Percentiles rank a stretch among this genome's conserved stretches.
Conservation (phyloP, 2,888 invertebrate species). For the Thera obeliscata region DNA sequence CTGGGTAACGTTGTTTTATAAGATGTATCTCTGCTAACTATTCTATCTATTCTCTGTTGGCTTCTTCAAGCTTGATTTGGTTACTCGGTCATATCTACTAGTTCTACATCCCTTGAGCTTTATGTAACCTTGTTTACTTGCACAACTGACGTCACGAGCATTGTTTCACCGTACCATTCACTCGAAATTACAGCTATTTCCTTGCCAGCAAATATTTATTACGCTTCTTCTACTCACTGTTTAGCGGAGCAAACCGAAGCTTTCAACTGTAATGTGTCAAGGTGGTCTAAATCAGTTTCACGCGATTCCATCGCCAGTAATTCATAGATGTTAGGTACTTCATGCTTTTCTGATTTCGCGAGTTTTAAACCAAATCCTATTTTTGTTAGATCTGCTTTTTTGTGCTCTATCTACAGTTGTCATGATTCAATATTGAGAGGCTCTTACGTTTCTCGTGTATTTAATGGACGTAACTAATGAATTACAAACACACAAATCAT, state of each 20-base stretch:
- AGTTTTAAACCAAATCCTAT: conserved; percentile 10
- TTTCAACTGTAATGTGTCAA: conserved; percentile 64
- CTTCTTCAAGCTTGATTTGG: neutral
- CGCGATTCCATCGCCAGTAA: conserved; percentile 37
- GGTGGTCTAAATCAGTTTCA: conserved; percentile 63
- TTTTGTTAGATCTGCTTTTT: neutral
- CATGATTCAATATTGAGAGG: neutral
- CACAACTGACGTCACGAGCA: conserved; percentile 17
- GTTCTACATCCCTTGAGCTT: conserved; percentile 1
- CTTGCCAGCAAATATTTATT: conserved; percentile 35
- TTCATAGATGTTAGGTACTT: conserved; percentile 31
- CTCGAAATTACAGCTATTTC: conserved; percentile 25
- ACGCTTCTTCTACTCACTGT: conserved; percentile 28
- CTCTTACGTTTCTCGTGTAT: too few relatives aligned
- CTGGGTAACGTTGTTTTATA: too few relatives aligned
- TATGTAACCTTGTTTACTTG: conserved; percentile 14
- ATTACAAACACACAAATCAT: too few relatives aligned
- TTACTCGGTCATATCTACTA: neutral
- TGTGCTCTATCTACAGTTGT: neutral
- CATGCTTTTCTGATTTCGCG: conserved; percentile 25
- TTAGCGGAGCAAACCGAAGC: conserved; percentile 31
- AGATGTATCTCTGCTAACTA: neutral
- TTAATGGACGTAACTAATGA: too few relatives aligned
- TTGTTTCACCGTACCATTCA: conserved; percentile 17
- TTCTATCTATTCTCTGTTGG: too few relatives aligned